Evolutionary conservation across 2,888 invertebrate genomes (phyloP).

Genomic region (Opisthograptis luteolata): DNA sequence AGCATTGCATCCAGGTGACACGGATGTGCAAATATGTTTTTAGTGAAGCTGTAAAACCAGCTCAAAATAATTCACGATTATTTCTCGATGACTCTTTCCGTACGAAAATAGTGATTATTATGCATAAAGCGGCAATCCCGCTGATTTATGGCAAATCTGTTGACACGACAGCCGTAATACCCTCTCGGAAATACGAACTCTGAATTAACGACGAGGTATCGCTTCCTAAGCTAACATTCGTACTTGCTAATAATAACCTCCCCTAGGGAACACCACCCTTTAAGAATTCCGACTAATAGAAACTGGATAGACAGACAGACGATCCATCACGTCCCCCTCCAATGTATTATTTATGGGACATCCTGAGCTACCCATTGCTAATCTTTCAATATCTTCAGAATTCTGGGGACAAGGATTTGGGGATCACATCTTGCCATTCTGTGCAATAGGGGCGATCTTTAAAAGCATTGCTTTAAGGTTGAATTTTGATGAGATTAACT

Average conservation of each 20-base stretch:
- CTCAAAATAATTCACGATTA: too few relatives aligned
- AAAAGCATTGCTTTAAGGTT: conserved; percentile 47
- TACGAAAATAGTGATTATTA: not conserved
- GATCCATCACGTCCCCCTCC: conserved; percentile 80
- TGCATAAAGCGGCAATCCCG: conserved; percentile 31
- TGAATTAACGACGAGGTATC: conserved; percentile 71
- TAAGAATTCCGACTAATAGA: conserved; percentile 83
- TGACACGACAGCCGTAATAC: conserved; percentile 61
- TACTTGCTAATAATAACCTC: conserved; percentile 71
- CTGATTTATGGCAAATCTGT: conserved; percentile 58
- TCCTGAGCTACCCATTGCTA: conserved; percentile 76
- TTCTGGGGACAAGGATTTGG: conserved; percentile 69
- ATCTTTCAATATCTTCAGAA: conserved; percentile 84
- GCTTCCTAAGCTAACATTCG: conserved; percentile 77
- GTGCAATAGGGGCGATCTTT: conserved; percentile 36
- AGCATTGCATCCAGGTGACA: too few relatives aligned
- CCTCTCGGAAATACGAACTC: conserved; percentile 48
- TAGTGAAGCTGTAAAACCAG: too few relatives aligned
- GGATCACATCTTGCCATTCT: conserved; percentile 41
- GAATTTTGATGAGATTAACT: conserved; percentile 44
- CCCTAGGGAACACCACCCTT: conserved; percentile 70
- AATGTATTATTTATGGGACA: conserved; percentile 84
- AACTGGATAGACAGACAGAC: conserved; percentile 80
- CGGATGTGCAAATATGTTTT: too few relatives aligned
- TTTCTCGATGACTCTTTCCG: too few relatives aligned